Evolutionary conservation across 2,888 invertebrate genomes (phyloP).

Genomic region (Scaeva pyrastri): DNA sequence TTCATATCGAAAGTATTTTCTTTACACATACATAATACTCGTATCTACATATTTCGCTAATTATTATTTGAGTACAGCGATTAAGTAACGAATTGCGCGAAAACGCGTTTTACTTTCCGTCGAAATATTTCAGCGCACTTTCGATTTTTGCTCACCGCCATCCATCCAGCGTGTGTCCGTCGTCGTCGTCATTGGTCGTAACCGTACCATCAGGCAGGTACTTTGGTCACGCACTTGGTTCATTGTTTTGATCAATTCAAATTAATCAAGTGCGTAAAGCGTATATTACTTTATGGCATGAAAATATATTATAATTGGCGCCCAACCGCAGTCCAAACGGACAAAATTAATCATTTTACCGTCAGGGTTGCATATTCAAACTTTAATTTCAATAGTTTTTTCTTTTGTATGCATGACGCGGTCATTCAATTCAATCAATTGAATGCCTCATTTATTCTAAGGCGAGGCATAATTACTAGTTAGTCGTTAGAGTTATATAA

Average conservation of each 20-base stretch:
- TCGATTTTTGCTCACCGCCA: slow-evolving; percentile 50
- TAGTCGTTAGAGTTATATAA: slow-evolving; percentile 40
- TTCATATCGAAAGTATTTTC: not conserved
- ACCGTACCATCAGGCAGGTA: not conserved
- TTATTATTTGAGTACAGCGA: slow-evolving; percentile 15
- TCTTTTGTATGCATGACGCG: slow-evolving; percentile 62
- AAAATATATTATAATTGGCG: slow-evolving; percentile 54
- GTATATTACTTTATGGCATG: slow-evolving; percentile 12
- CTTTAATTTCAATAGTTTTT: slow-evolving; percentile 19
- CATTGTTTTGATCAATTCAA: slow-evolving; percentile 43
- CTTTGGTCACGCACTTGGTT: slow-evolving; percentile 62
- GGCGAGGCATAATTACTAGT: slow-evolving; percentile 58
- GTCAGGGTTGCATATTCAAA: slow-evolving; percentile 49
- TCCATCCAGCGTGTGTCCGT: too few relatives aligned
- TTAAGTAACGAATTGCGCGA: slow-evolving; percentile 58
- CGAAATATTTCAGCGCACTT: slow-evolving; percentile 70
- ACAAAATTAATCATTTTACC: slow-evolving; percentile 58
- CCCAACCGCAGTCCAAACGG: slow-evolving; percentile 5
- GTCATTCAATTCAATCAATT: slow-evolving; percentile 18
- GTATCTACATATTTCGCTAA: slow-evolving; percentile 42
- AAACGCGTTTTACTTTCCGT: slow-evolving; percentile 74
- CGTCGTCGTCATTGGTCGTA: too few relatives aligned
- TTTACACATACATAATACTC: not conserved
- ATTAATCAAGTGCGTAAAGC: slow-evolving; percentile 29
- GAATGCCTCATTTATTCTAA: slow-evolving; percentile 67